A percentile compares a stretch with the other conserved stretches of the same genome.
Conservation (phyloP, 2,113 vertebrate genomes). For the Peucedramus taeniatus region DNA sequence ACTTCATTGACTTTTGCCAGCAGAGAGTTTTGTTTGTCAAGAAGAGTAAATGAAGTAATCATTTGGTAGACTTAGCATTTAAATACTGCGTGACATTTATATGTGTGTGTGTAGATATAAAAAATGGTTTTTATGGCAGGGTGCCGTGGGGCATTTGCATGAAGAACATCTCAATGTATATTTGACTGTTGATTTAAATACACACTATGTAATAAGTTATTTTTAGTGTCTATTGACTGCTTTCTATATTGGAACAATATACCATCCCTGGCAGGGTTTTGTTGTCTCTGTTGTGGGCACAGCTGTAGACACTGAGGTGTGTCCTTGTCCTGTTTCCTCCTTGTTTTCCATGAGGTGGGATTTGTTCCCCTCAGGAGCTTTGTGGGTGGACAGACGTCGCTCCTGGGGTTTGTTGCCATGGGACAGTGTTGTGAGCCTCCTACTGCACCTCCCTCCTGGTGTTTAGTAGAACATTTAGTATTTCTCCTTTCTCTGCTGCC, state of each 20-base stretch:
- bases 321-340: not conserved
- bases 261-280: not conserved
- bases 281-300: not conserved
- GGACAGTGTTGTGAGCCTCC: not conserved
- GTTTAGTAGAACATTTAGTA: not conserved
- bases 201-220: slow-evolving; percentile 22
- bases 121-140: slow-evolving; percentile 47
- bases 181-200: slow-evolving; percentile 69
- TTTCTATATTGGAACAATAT: not conserved
- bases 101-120: slow-evolving; percentile 39
- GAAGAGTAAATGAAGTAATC: slow-evolving; percentile 31
- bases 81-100: slow-evolving; percentile 63
- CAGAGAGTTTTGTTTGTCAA: slow-evolving; percentile 30
- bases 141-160: slow-evolving; percentile 48
- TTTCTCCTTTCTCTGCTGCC: not conserved
- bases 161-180: slow-evolving; percentile 36
- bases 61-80: slow-evolving; percentile 36
- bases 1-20: not conserved
- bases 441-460: not conserved
- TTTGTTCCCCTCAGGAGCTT: not conserved
- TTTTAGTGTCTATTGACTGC: slow-evolving; percentile 20
- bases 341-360: not conserved
- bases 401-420: not conserved
- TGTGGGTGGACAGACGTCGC: not conserved
- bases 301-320: not conserved